These are phyloP conservation scores for Machimus rusticus DNA, from an alignment of 2,888 invertebrate species.

Conservation along the genomic window DNA sequence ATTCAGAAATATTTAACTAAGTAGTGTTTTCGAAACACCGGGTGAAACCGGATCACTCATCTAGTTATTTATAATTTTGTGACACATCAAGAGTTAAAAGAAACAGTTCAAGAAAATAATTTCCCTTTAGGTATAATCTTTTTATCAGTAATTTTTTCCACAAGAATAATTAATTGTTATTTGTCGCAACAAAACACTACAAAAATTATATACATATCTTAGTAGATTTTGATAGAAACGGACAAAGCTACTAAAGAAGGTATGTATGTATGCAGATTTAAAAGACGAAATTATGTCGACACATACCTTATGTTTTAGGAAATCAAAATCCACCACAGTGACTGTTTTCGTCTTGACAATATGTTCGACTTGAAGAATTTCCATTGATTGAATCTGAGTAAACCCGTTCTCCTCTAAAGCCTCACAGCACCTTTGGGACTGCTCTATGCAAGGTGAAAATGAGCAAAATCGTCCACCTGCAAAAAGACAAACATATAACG, in stretches of 20 bases:
- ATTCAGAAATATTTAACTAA: no score
- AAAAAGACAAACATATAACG: neutral
- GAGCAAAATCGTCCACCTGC: conserved; percentile 93
- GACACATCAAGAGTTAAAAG: no score
- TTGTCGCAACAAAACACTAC: no score
- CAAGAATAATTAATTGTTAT: no score
- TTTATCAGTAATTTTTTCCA: no score
- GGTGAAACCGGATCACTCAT: no score
- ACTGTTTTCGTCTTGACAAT: conserved; percentile 74
- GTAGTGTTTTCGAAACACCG: no score
- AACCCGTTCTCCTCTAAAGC: conserved; percentile 78
- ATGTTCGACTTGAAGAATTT: conserved; percentile 83
- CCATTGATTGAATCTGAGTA: conserved; percentile 84
- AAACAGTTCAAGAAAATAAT: no score
- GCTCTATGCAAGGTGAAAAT: conserved; percentile 99
- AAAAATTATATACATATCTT: no score
- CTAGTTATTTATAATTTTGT: neutral
- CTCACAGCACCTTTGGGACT: conserved; percentile 89
- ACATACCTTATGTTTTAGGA: conserved; percentile 71
- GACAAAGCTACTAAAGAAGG: neutral
- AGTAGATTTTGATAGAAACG: neutral
- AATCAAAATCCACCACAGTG: conserved; percentile 74
- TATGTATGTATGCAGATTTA: neutral
- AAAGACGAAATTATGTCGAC: neutral
- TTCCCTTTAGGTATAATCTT: no score